Evolutionary conservation across 2,888 invertebrate species (phyloP).

Genomic region (Limenitis camilla): DNA sequence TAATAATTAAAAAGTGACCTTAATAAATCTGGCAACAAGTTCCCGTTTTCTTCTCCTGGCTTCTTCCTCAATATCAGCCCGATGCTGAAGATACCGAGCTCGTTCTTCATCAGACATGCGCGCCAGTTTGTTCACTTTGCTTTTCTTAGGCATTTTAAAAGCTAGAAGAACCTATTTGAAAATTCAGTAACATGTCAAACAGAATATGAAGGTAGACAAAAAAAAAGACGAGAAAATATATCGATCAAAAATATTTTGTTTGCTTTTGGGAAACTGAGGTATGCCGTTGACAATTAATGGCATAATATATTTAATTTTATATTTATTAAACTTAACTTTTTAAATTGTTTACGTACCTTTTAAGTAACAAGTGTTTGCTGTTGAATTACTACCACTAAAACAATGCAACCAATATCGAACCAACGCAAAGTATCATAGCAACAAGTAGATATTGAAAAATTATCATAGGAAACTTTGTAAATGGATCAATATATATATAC

Average conservation of each 20-base stretch:
- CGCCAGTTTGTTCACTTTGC: constrained; percentile 83
- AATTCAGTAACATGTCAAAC: no score
- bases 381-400: neutral
- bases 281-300: no score
- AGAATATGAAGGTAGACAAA: no score
- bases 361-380: neutral
- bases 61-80: constrained; percentile 88
- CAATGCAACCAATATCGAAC: constrained; percentile 17
- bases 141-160: constrained; percentile 76
- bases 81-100: constrained; percentile 85
- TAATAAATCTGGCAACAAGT: constrained; percentile 85
- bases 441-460: constrained; percentile 3
- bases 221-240: no score
- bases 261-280: no score
- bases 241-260: no score
- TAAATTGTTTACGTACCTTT: neutral
- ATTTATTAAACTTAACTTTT: no score
- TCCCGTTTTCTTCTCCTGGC: constrained; percentile 86
- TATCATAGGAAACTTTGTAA: neutral
- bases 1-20: no score
- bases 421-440: constrained; percentile 21
- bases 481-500: no score
- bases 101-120: constrained; percentile 91
- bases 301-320: no score
- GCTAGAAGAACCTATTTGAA: neutral